Percentiles rank a stretch among this genome's conserved stretches.
phyloP scores from a whole-genome alignment of 2,113 vertebrate species.

The Desmodus rotundus region DNA sequence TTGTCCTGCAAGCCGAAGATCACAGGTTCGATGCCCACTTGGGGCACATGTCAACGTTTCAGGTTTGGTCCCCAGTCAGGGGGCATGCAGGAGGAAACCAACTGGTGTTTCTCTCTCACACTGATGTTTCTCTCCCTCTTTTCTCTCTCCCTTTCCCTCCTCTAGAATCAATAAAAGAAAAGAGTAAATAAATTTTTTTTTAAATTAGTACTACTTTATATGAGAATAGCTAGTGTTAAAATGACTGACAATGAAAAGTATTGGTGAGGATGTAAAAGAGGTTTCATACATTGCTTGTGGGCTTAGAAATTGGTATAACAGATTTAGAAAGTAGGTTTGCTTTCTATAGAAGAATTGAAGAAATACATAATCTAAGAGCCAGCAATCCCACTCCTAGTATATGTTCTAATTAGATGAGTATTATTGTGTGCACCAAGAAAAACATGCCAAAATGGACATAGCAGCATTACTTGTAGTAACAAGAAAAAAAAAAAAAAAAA shows the following conservation, averaged over 20 bases:
- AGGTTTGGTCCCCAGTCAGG: too few relatives aligned
- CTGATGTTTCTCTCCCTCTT: too few relatives aligned
- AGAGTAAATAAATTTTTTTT: too few relatives aligned
- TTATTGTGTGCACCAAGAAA: neutral
- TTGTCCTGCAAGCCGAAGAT: too few relatives aligned
- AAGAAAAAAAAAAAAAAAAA: neutral
- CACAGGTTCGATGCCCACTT: too few relatives aligned
- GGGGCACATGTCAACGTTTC: too few relatives aligned
- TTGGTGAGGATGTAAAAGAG: neutral
- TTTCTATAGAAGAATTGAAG: neutral
- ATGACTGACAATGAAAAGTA: neutral
- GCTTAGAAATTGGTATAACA: neutral
- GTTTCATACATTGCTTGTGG: neutral
- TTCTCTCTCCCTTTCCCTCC: too few relatives aligned
- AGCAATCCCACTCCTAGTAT: neutral
- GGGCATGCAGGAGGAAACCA: too few relatives aligned
- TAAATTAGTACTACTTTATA: too few relatives aligned
- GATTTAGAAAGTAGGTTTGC: neutral
- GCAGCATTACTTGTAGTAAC: neutral
- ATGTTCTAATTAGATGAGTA: neutral
- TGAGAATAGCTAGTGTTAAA: neutral
- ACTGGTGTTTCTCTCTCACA: too few relatives aligned
- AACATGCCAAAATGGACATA: neutral
- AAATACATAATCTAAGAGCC: neutral
- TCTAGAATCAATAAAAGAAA: too few relatives aligned